Percentiles rank a stretch among this genome's conserved stretches.
phyloP scores from a whole-genome alignment of 2,113 vertebrate species.

The Parus major region DNA sequence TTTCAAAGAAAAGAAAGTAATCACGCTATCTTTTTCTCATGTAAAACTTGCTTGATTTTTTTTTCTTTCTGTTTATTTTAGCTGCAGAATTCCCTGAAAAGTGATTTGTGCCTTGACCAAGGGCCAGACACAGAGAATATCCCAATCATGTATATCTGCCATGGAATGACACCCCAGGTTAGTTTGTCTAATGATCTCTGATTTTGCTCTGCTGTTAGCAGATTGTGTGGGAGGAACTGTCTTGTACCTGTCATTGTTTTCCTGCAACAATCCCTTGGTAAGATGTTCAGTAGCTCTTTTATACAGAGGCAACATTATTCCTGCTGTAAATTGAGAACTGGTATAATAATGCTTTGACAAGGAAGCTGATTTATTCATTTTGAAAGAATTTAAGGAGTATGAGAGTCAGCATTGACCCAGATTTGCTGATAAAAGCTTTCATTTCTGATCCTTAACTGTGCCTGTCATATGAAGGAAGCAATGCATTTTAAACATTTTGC shows the following conservation, averaged over 20 bases:
- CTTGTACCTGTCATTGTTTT: not conserved
- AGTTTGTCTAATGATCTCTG: slow-evolving; percentile 40
- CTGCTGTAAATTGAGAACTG: not conserved
- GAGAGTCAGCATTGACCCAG: not conserved
- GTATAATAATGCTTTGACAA: not conserved
- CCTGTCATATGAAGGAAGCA: not conserved
- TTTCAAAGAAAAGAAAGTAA: not conserved
- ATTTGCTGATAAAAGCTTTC: slow-evolving; percentile 2
- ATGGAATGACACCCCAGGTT: slow-evolving; percentile 97
- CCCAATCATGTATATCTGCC: slow-evolving; percentile 97
- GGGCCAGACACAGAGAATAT: slow-evolving; percentile 95
- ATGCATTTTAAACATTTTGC: not conserved
- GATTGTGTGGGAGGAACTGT: not conserved
- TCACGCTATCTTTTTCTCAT: not conserved
- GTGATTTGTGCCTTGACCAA: slow-evolving; percentile 95
- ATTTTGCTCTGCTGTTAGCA: not conserved
- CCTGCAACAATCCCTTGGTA: not conserved
- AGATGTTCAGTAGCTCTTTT: not conserved
- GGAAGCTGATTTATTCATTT: not conserved
- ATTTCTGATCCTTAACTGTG: not conserved
- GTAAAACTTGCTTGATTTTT: slow-evolving; percentile 11
- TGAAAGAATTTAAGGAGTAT: not conserved
- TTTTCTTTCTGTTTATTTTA: slow-evolving; percentile 62
- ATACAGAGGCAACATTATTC: not conserved
- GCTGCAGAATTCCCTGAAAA: slow-evolving; percentile 96